These are phyloP conservation scores for Caenorhabditis wallacei DNA, from an alignment of 2,888 invertebrate species.

Conservation along the genomic window DNA sequence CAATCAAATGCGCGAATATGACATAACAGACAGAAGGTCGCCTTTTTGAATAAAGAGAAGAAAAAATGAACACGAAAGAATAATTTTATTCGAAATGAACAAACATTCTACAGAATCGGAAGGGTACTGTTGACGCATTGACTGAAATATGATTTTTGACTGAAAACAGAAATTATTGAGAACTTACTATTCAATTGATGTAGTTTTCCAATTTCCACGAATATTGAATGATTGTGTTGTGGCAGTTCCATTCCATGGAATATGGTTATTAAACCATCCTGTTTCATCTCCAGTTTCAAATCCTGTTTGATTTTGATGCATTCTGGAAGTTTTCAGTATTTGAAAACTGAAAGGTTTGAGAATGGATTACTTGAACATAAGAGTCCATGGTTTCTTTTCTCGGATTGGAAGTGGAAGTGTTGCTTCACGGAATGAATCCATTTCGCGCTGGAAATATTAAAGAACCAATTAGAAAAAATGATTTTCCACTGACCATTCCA, in stretches of 20 bases:
- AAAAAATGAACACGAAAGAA: slow-evolving; percentile 9
- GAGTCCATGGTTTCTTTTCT: slow-evolving; percentile 53
- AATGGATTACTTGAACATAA: slow-evolving; percentile 41
- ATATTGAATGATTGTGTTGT: slow-evolving; percentile 56
- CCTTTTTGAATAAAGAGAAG: not conserved
- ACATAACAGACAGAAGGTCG: slow-evolving; percentile 61
- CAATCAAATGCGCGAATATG: slow-evolving; percentile 60
- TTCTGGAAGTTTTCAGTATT: slow-evolving; percentile 10
- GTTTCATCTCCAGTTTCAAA: slow-evolving; percentile 56
- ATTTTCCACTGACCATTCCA: not conserved
- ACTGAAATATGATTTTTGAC: slow-evolving; percentile 18
- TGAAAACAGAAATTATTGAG: not conserved
- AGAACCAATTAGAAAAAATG: not conserved
- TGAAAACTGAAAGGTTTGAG: too few relatives aligned
- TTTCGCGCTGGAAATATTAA: slow-evolving; percentile 19
- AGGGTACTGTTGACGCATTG: slow-evolving; percentile 51
- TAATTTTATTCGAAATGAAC: slow-evolving; percentile 28
- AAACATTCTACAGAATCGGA: slow-evolving; percentile 27
- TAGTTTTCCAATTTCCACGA: slow-evolving; percentile 54
- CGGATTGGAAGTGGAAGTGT: slow-evolving; percentile 39
- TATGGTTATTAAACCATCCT: slow-evolving; percentile 55
- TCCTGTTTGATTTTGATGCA: slow-evolving; percentile 37
- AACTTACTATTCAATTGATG: slow-evolving; percentile 44
- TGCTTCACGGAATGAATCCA: slow-evolving; percentile 47
- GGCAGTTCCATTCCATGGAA: slow-evolving; percentile 52